These are phyloP conservation scores for Paguma larvata DNA, from an alignment of 2,797 vertebrate genomes.

Conservation along the genomic window DNA sequence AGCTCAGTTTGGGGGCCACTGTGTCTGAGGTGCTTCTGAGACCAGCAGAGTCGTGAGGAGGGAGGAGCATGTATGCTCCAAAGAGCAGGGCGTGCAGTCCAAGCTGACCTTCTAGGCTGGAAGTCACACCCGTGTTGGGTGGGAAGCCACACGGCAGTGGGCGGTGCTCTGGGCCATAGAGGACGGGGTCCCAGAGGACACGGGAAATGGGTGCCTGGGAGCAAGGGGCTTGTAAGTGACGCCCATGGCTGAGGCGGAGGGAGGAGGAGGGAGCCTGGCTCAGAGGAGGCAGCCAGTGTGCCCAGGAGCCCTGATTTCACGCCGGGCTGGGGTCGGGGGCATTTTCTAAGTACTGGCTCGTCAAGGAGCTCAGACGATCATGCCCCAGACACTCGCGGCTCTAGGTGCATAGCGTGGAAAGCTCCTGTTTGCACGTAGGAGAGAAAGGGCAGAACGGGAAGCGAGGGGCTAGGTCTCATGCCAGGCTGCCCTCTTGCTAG, in stretches of 20 bases:
- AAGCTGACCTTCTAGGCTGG: not conserved
- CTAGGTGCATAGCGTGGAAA: not conserved
- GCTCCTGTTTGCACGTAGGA: not conserved
- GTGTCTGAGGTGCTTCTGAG: not conserved
- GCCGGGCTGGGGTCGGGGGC: not conserved
- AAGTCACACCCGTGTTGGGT: rapidly evolving
- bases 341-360: not conserved
- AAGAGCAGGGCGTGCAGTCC: not conserved
- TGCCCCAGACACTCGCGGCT: not conserved
- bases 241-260: not conserved
- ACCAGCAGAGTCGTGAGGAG: not conserved
- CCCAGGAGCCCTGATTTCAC: no score
- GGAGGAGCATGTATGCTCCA: rapidly evolving
- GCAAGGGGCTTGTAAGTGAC: not conserved
- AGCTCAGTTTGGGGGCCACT: no score
- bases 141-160: no score
- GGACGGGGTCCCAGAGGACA: not conserved
- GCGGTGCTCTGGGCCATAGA: not conserved
- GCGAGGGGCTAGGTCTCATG: not conserved
- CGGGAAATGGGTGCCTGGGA: not conserved
- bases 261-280: not conserved
- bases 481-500: not conserved
- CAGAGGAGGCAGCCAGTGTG: not conserved
- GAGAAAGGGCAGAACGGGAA: not conserved
- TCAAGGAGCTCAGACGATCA: rapidly evolving